phyloP scores from a whole-genome alignment of 2,113 vertebrate genomes.

The Miniopterus natalensis region DNA sequence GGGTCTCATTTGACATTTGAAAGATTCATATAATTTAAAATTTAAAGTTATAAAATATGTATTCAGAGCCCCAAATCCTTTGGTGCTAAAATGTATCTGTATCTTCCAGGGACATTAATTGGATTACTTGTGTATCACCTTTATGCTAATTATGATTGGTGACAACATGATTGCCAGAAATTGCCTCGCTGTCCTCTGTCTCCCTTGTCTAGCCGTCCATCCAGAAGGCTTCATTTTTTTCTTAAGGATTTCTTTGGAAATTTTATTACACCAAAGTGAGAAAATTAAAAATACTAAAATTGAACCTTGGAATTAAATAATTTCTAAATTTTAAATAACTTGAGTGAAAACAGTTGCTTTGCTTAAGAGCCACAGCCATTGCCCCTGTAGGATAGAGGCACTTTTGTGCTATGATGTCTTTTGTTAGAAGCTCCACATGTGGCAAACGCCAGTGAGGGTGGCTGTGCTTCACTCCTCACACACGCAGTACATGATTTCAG shows the following conservation, averaged over 20 bases:
- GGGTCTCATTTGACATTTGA: neutral
- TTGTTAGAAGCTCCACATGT: neutral
- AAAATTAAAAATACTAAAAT: neutral
- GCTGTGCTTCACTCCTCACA: too few species aligned
- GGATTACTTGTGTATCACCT: neutral
- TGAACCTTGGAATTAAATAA: neutral
- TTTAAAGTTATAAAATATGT: neutral
- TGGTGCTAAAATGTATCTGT: neutral
- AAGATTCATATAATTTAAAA: neutral
- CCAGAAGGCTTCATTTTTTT: neutral
- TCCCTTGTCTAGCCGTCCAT: neutral
- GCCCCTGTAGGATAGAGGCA: rapidly evolving
- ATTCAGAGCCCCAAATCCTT: neutral
- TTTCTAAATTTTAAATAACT: neutral
- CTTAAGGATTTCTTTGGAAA: neutral
- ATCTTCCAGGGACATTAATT: neutral
- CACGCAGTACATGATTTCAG: rapidly evolving
- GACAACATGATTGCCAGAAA: neutral
- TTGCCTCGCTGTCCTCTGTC: neutral
- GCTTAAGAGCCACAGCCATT: neutral
- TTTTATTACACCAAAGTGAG: neutral
- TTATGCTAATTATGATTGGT: neutral
- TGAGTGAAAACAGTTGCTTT: neutral
- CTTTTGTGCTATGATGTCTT: neutral
- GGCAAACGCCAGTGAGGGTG: rapidly evolving